Evolutionary conservation across 2,797 vertebrate genomes (phyloP).

Genomic region (Psittacula derbiana): DNA sequence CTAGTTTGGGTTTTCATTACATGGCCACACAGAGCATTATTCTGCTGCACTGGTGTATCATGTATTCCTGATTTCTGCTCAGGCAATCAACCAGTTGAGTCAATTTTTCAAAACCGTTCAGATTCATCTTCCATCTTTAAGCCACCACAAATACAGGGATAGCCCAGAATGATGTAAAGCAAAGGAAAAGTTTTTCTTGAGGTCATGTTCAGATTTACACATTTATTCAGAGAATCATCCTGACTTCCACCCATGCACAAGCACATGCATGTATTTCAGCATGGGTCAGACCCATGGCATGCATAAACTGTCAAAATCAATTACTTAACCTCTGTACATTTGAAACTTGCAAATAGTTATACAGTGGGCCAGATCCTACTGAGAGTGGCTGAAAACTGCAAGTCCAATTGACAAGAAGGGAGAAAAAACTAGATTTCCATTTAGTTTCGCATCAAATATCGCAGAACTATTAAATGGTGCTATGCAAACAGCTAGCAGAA

Average conservation of each 20-base stretch:
- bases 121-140: not conserved
- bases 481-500: not conserved
- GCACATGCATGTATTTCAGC: not conserved
- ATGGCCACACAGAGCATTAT: not conserved
- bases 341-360: not conserved
- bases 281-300: not conserved
- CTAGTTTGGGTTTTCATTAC: not conserved
- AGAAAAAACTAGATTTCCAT: not conserved
- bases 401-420: not conserved
- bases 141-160: not conserved
- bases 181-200: not conserved
- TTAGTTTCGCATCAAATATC: not conserved
- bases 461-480: not conserved
- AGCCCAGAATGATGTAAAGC: accelerated
- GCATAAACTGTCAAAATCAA: not conserved
- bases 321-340: not conserved
- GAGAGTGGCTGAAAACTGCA: not conserved
- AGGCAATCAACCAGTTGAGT: not conserved
- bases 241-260: not conserved
- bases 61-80: not conserved
- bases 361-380: not conserved
- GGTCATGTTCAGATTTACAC: not conserved
- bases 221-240: not conserved
- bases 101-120: not conserved
- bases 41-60: not conserved